Conservation (phyloP, 2,113 vertebrate species). For the Poeciliopsis occidentalis region DNA sequence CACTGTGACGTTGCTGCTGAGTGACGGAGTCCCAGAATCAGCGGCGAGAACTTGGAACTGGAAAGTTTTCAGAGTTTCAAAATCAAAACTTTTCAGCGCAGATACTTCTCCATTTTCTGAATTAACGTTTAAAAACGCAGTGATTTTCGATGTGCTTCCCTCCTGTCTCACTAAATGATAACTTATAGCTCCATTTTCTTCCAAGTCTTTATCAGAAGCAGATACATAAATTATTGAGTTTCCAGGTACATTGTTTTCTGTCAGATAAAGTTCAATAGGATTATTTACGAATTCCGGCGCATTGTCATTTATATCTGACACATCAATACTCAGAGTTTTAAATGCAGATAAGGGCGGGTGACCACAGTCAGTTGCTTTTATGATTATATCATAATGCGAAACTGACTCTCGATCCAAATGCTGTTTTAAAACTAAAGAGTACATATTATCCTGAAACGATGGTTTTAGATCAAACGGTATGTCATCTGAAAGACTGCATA, state of each 20-base stretch:
- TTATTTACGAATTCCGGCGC: conserved; percentile 49
- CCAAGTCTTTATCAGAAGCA: conserved; percentile 65
- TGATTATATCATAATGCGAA: conserved; percentile 61
- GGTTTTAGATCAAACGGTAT: conserved; percentile 72
- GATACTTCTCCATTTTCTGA: background rate
- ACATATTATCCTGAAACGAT: conserved; percentile 74
- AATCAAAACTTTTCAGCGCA: background rate
- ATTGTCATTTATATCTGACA: conserved; percentile 79
- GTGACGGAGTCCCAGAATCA: background rate
- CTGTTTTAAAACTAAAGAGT: conserved; percentile 61
- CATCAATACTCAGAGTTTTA: conserved; percentile 59
- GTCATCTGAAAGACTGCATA: conserved; percentile 53
- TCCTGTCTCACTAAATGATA: conserved; percentile 53
- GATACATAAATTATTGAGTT: conserved; percentile 57
- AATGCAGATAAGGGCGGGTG: conserved; percentile 51
- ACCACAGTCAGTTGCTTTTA: conserved; percentile 69
- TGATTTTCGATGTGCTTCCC: background rate
- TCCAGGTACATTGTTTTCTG: conserved; percentile 71
- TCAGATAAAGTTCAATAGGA: conserved; percentile 69
- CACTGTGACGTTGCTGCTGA: background rate
- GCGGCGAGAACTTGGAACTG: background rate
- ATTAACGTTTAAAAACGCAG: conserved; percentile 39
- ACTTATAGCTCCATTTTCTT: conserved; percentile 62
- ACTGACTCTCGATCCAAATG: conserved; percentile 64
- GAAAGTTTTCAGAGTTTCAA: background rate